Base-by-base conservation (phyloP, 2,888 invertebrate species). In the Acanthopleura granulata region DNA sequence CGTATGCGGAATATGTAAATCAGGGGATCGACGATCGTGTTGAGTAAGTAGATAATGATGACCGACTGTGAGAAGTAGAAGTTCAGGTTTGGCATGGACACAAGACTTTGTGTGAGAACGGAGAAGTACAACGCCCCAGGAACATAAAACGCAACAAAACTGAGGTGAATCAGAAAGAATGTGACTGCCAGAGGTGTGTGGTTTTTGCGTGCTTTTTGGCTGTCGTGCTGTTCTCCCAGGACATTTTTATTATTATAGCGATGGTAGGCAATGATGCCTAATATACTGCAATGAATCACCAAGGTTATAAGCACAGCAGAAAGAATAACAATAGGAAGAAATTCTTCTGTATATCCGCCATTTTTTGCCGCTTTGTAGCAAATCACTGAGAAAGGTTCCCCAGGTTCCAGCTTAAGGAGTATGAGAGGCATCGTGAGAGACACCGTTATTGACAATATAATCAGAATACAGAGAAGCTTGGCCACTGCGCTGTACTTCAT, bases 61-160 rank as follows among this genome's bases (percentile, higher is more conserved):
- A 27, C 25, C 29, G 25, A 6, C 66, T 66, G 66, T 27, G 27
- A 18, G 3, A 66, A 25, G 29, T 66, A 66, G 29, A 22, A 66
- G 66, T 66, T 25, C 6, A 66, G 25, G 22, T 66, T 16, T 1
- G 22, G 66, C 25, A 22, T 15, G 29, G 66, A 66, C 29, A 12
- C 12, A 6, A 66, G 25, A 66, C 66, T 66, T 27, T 27, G 1
- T 6, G 25, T 27, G 15, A 66, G 29, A 25, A 6, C 27, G 66
- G 66, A 66, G 25, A 27, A 27, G 29, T 66, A 66, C 66, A 66
- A 66, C 25, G 29, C 22, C 16, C 66, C 66, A 66, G 66, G 66
- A 27, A 66, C 27, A 25, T 66, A 66, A 18, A 66, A 16, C 22
- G 29, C 15, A 1, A 66, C 25, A 25, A 22, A 66, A 3, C 22